phyloP scores from a whole-genome alignment of 2,888 invertebrate species.

The Ametastegia equiseti region DNA sequence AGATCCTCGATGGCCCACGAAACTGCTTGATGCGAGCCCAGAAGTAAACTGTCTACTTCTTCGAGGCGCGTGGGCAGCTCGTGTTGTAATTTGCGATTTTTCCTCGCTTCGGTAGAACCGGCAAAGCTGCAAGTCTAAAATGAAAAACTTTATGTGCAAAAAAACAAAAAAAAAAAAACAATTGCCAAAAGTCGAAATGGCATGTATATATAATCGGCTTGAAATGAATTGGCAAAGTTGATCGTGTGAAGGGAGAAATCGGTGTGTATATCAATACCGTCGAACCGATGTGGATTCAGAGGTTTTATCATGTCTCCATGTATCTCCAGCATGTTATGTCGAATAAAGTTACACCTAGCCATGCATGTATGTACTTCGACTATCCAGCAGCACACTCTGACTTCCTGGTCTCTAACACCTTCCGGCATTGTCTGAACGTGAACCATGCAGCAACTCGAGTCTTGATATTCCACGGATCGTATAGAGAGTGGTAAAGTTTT shows the following conservation, averaged over 20 bases:
- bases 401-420: slow-evolving; percentile 31
- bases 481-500: background rate
- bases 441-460: background rate
- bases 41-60: slow-evolving; percentile 17
- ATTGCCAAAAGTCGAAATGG: too few species aligned
- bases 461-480: background rate
- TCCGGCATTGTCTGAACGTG: slow-evolving; percentile 18
- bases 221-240: too few species aligned
- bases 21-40: slow-evolving; percentile 38
- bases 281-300: too few species aligned
- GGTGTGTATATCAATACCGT: too few species aligned
- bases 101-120: too few species aligned
- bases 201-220: too few species aligned
- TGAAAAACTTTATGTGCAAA: too few species aligned
- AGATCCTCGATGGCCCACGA: slow-evolving; percentile 19
- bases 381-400: background rate
- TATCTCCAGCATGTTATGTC: too few species aligned
- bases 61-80: slow-evolving; percentile 11
- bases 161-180: too few species aligned
- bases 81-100: slow-evolving; percentile 21
- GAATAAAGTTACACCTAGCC: background rate
- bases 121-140: too few species aligned
- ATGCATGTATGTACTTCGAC: background rate
- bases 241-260: too few species aligned
- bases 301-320: background rate